A percentile compares a stretch with the other conserved stretches of the same genome.
Evolutionary conservation across 2,113 vertebrate species (phyloP).

Genomic region (Grus americana): DNA sequence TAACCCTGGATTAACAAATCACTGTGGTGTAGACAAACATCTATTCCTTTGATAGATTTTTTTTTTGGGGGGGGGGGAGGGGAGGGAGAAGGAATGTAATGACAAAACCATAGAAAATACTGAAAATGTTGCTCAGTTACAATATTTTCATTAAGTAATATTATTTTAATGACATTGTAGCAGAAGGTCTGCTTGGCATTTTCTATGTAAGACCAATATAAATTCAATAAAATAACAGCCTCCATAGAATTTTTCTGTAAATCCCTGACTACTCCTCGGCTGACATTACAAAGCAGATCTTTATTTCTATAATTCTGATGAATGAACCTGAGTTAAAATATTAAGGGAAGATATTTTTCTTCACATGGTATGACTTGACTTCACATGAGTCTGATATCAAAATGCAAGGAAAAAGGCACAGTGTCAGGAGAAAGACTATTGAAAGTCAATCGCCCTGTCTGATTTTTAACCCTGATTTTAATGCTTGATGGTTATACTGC

Average conservation of each 20-base stretch:
- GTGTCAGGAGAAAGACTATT: neutral
- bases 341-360: neutral
- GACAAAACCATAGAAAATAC: neutral
- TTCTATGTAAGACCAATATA: neutral
- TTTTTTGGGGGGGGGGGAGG: fast-evolving
- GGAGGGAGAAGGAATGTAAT: fast-evolving
- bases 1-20: neutral
- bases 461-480: neutral
- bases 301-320: neutral
- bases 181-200: neutral
- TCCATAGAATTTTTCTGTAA: neutral
- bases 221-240: neutral
- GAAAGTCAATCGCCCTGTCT: neutral
- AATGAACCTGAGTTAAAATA: neutral
- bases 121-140: neutral
- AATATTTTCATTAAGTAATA: neutral
- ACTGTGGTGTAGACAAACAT: neutral
- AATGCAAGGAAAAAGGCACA: neutral
- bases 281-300: neutral
- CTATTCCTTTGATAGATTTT: neutral
- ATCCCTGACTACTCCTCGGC: neutral
- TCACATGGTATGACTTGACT: neutral
- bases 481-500: neutral
- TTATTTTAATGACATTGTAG: neutral
- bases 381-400: neutral